Conservation (phyloP, 2,888 invertebrate genomes). For the Vandiemenella viatica region DNA sequence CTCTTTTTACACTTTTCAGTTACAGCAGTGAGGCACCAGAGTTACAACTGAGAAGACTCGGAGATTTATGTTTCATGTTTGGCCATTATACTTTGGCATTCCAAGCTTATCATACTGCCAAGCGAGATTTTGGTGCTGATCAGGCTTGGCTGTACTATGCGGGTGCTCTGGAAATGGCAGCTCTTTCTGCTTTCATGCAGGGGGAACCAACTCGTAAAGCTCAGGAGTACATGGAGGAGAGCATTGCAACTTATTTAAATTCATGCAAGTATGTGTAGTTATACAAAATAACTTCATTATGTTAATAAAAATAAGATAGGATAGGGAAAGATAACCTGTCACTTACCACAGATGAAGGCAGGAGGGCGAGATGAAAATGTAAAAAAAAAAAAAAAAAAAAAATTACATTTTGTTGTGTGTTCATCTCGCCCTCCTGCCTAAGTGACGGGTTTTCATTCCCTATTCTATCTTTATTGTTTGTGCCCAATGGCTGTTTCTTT, state of each 20-base stretch:
- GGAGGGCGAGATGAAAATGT: too few relatives aligned
- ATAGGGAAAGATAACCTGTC: too few relatives aligned
- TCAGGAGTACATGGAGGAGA: conserved; percentile 85
- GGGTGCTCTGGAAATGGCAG: conserved; percentile 93
- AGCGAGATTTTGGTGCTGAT: conserved; percentile 91
- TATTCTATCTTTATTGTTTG: too few relatives aligned
- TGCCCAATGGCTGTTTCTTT: too few relatives aligned
- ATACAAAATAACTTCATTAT: too few relatives aligned
- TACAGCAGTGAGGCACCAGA: conserved; percentile 76
- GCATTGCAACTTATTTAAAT: conserved; percentile 78
- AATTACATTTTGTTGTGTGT: too few relatives aligned
- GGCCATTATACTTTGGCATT: conserved; percentile 85
- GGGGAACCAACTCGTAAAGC: conserved; percentile 63
- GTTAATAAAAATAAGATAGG: too few relatives aligned
- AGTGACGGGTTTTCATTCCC: too few relatives aligned
- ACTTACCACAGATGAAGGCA: too few relatives aligned
- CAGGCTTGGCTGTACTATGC: conserved; percentile 96
- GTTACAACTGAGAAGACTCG: conserved; percentile 79
- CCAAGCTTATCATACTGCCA: conserved; percentile 89
- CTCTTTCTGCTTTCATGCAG: conserved; percentile 78
- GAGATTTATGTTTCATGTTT: conserved; percentile 92
- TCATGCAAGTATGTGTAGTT: conserved; percentile 61
- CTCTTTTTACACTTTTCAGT: conserved; percentile 30
- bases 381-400: too few relatives aligned
- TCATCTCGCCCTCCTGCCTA: too few relatives aligned